phyloP scores from a whole-genome alignment of 2,113 vertebrate species.

The Amia ocellicauda region DNA sequence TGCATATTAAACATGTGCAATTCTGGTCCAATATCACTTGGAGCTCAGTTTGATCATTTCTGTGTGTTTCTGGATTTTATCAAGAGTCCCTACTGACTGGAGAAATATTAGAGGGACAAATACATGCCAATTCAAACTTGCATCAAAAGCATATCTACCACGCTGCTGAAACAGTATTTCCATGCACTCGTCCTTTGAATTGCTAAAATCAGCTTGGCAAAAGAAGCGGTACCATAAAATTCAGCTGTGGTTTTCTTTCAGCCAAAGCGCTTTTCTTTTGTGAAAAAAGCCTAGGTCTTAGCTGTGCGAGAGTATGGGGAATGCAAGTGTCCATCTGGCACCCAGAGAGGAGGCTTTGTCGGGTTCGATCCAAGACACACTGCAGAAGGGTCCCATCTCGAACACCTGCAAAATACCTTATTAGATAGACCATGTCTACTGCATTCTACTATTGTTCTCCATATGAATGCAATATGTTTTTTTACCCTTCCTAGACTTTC shows the following conservation, averaged over 20 bases:
- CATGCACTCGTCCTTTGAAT: conserved; percentile 68
- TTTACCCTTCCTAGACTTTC: too few species aligned
- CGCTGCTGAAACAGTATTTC: conserved; percentile 60
- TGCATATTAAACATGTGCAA: conserved; percentile 54
- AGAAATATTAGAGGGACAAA: conserved; percentile 68
- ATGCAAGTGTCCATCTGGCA: conserved; percentile 74
- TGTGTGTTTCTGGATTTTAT: conserved; percentile 56
- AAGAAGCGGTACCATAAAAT: conserved; percentile 70
- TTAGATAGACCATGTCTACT: conserved; percentile 34
- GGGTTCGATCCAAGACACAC: conserved; percentile 67
- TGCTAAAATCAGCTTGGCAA: conserved; percentile 78
- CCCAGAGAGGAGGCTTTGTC: conserved; percentile 65
- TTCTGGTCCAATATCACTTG: conserved; percentile 49
- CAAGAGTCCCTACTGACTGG: conserved; percentile 65
- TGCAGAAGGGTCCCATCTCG: conserved; percentile 66
- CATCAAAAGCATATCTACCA: conserved; percentile 59
- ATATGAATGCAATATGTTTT: conserved; percentile 13
- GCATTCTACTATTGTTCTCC: conserved; percentile 44
- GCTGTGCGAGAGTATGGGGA: conserved; percentile 61
- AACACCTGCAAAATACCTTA: conserved; percentile 71
- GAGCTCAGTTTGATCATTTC: conserved; percentile 46
- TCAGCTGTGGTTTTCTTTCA: conserved; percentile 76
- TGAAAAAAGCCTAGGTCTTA: conserved; percentile 38
- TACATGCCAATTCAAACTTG: conserved; percentile 69
- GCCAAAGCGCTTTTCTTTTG: conserved; percentile 78